Percentiles rank a stretch among this genome's conserved stretches.
Conservation (phyloP, 64 coral and sea anemone species). For the Actinia tenebrosa region DNA sequence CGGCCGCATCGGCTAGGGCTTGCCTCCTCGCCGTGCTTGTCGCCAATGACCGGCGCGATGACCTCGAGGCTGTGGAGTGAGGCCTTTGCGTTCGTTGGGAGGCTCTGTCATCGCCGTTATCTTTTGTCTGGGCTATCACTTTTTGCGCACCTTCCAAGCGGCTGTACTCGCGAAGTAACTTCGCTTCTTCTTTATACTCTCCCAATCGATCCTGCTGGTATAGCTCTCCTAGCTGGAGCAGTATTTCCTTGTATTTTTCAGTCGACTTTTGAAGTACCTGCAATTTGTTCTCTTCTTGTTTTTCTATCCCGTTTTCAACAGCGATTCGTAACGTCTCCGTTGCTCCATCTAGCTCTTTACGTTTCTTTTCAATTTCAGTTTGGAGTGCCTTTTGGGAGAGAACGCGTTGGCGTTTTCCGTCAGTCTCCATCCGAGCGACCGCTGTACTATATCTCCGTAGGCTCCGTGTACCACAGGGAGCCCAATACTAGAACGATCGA, state of each 20-base stretch:
- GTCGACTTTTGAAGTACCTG: background rate
- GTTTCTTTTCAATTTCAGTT: background rate
- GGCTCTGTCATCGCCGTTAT: background rate
- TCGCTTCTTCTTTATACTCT: background rate
- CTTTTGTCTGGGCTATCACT: background rate
- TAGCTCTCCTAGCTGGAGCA: background rate
- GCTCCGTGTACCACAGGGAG: slow-evolving; percentile 3
- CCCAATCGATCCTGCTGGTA: slow-evolving; percentile 22
- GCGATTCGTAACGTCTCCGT: background rate
- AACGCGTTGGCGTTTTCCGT: background rate
- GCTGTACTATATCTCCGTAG: background rate
- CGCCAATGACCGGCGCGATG: background rate
- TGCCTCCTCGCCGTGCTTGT: background rate
- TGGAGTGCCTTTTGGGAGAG: background rate
- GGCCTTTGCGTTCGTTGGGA: background rate
- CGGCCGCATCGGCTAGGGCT: slow-evolving; percentile 28
- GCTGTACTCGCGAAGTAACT: background rate
- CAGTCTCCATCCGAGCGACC: background rate
- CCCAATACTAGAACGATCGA: slow-evolving; percentile 8
- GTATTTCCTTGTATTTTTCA: background rate
- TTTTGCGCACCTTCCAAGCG: background rate
- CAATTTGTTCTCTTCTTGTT: background rate
- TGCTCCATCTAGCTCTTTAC: background rate
- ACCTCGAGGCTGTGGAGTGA: background rate
- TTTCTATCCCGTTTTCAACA: background rate